A percentile compares a stretch with the other conserved stretches of the same genome.
These are phyloP conservation scores for Brachypteracias leptosomus DNA, from an alignment of 2,113 vertebrate species.

Conservation along the genomic window DNA sequence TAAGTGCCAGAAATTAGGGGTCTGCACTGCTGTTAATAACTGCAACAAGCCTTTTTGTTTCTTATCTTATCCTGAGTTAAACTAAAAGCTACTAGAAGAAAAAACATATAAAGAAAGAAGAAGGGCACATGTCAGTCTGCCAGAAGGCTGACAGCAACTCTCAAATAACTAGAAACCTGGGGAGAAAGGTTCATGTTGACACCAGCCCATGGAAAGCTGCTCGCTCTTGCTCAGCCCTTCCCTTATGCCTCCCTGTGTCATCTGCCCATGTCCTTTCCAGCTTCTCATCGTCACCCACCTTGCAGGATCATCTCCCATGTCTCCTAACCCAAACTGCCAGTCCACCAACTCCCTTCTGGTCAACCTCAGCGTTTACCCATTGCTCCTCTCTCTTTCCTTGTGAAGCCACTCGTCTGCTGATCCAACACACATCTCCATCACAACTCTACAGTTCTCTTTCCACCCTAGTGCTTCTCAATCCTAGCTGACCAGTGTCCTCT, in stretches of 20 bases:
- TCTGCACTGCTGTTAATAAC: not conserved
- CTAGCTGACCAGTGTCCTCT: not conserved
- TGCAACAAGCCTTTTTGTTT: not conserved
- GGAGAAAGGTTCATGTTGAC: not conserved
- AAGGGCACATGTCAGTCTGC: not conserved
- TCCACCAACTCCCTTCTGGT: not conserved
- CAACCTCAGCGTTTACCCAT: fast-evolving
- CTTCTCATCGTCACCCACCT: not conserved
- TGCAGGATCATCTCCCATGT: not conserved
- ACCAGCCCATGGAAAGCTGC: not conserved
- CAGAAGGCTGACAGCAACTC: not conserved
- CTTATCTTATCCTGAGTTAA: not conserved
- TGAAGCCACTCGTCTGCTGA: not conserved
- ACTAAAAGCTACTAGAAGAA: not conserved
- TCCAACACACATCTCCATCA: not conserved
- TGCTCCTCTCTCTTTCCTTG: not conserved
- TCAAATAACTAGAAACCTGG: not conserved
- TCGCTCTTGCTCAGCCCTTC: not conserved
- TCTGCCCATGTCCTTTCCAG: not conserved
- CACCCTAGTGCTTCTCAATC: not conserved
- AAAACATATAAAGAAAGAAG: not conserved
- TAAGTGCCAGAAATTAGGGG: not conserved
- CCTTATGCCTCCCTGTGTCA: not conserved
- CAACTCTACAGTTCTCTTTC: not conserved
- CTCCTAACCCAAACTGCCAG: not conserved